Percentiles rank a stretch among this genome's conserved stretches.
Conservation (phyloP, 2,888 invertebrate species). For the Andrena haemorrhoa region DNA sequence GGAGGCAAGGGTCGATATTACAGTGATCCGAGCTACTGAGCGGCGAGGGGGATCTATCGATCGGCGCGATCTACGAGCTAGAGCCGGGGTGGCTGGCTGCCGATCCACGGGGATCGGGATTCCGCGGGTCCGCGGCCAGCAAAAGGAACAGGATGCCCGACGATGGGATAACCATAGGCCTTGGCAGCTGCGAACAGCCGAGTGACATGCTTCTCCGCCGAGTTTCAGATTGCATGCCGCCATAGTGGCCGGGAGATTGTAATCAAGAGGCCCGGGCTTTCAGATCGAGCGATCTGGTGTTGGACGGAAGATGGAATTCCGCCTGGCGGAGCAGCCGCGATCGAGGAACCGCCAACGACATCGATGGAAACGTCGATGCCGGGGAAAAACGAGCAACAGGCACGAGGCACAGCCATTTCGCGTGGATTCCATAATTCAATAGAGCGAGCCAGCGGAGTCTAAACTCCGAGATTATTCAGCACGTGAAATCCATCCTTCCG, state of each 20-base stretch:
- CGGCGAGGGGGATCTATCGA: conserved; percentile 64
- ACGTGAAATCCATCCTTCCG: too few species aligned
- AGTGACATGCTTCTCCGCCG: conserved; percentile 80
- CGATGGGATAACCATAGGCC: conserved; percentile 79
- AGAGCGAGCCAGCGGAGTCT: neutral
- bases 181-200: conserved; percentile 79
- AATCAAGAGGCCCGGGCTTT: conserved; percentile 67
- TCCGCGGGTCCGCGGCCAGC: conserved; percentile 63
- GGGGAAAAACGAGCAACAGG: neutral
- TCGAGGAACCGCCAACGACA: conserved; percentile 10
- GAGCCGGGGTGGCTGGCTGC: conserved; percentile 48
- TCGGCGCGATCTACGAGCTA: conserved; percentile 64
- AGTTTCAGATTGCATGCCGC: conserved; percentile 76
- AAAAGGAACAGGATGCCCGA: conserved; percentile 58
- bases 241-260: conserved; percentile 76
- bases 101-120: conserved; percentile 66
- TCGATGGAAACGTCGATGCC: conserved; percentile 25
- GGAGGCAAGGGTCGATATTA: conserved; percentile 68
- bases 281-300: conserved; percentile 45
- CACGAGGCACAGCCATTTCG: neutral
- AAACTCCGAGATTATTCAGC: neutral
- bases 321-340: conserved; percentile 24
- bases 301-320: conserved; percentile 41
- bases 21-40: conserved; percentile 73
- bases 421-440: neutral